Evolutionary conservation across 1,140 invertebrate species (phyloP), one percentile per base, ranked within the genome.

Genomic region (Heliconius hewitsoni): DNA sequence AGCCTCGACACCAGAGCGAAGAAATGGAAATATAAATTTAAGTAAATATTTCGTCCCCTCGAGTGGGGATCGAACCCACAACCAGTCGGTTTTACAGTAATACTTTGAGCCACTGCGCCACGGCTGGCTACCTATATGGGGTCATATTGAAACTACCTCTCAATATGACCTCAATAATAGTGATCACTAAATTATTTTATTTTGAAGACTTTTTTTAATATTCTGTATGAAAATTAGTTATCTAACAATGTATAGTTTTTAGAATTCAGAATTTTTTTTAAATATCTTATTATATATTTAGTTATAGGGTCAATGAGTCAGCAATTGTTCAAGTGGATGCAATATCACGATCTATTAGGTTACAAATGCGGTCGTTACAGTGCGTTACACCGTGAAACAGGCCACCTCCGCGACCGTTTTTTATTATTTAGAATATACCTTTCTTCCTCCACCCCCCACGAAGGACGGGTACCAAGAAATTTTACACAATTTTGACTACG

Each of bases 291-390:
- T 72, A 55, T 37, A 73, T 81, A 74, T 57, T 79, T 79, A 74
- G 75, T 71, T 75, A 89, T 88, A 91, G 78, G 84, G 74, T 81
- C 72, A 80, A 82, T 94, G 93, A 94, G 83, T 92, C 87, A 89
- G 91, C 92, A 85, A 74, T 82, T 78, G 80, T 83, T 77, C 76
- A 84, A 85, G 84, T 87, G 82, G 86, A 84, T 84, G 85, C 86
- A 93, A 93, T 92, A 93, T 86, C 91, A 90, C 87, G 90, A 89
- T 74, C 87, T 90, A 94, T 93, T 93, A 93, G 89, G 13, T 37
- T 78, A 93, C 89, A 92, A 93, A 89, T 81, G 84, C 78, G 84
- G 80, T 81, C 87, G 91, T 85, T 85, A 85, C 90, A 89, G 84
- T 83, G 77, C 81, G 79, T 94, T 92, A 92, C 85, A 89, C 86